These are phyloP conservation scores for Monochamus saltuarius DNA, from an alignment of 1,140 invertebrate genomes.

Conservation along the genomic window DNA sequence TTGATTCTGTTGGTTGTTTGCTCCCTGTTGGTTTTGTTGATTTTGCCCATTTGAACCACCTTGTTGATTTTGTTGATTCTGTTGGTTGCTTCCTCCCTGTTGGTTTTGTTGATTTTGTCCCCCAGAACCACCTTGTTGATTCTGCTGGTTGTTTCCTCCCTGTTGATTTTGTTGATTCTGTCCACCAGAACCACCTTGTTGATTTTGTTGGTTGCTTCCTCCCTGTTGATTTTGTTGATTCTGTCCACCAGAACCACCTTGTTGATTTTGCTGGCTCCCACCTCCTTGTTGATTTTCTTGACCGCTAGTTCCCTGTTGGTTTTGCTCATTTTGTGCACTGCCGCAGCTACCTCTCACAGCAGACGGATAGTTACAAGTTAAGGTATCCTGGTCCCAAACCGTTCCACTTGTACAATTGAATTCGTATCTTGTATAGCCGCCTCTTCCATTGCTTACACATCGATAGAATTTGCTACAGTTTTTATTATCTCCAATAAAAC, in stretches of 20 bases:
- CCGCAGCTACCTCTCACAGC: slow-evolving; percentile 15
- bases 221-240: too few species aligned
- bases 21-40: slow-evolving; percentile 11
- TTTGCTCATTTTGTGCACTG: slow-evolving; percentile 9
- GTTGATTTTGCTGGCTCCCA: slow-evolving; percentile 19
- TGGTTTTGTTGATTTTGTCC: slow-evolving; percentile 16
- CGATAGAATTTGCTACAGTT: slow-evolving; percentile 78
- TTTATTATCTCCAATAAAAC: slow-evolving; percentile 66
- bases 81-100: slow-evolving; percentile 5
- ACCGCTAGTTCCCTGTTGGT: slow-evolving; percentile 20
- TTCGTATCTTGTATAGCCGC: slow-evolving; percentile 62
- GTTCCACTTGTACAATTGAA: slow-evolving; percentile 71
- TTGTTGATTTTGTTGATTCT: slow-evolving; percentile 5
- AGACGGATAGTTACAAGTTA: slow-evolving; percentile 61
- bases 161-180: slow-evolving; percentile 23
- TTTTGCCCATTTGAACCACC: neutral
- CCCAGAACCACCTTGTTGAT: slow-evolving; percentile 6
- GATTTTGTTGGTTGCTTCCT: slow-evolving; percentile 20
- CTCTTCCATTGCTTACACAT: slow-evolving; percentile 60
- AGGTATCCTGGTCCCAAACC: slow-evolving; percentile 67
- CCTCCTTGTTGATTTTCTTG: slow-evolving; percentile 33
- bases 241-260: too few species aligned
- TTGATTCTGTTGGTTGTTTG: slow-evolving; percentile 14
- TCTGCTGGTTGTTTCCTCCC: slow-evolving; percentile 9
- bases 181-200: slow-evolving; percentile 29